A percentile compares a stretch with the other conserved stretches of the same genome.
Conservation (phyloP, 2,113 vertebrate genomes). For the Mixornis gularis region DNA sequence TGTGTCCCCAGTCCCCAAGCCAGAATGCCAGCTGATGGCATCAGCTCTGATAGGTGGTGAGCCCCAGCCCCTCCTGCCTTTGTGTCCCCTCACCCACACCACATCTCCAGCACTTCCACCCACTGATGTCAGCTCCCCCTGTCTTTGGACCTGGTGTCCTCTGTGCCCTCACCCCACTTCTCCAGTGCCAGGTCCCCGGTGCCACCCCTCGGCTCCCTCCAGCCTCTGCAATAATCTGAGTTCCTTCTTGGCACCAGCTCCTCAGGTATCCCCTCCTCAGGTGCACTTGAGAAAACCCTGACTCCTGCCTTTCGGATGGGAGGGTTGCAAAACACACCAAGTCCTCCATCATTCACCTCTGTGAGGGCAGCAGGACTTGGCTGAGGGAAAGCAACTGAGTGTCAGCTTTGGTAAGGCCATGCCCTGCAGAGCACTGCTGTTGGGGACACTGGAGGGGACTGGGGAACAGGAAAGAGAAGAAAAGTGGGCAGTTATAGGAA, state of each 20-base stretch:
- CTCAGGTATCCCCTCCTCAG: not conserved
- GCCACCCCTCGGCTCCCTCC: not conserved
- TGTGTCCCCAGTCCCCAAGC: not conserved
- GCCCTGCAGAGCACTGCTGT: not conserved
- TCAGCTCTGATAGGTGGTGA: not conserved
- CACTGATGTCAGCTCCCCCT: not conserved
- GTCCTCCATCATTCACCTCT: not conserved
- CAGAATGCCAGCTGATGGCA: not conserved
- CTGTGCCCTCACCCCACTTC: not conserved
- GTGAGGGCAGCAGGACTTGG: not conserved
- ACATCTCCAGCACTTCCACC: not conserved
- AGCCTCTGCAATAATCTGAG: not conserved
- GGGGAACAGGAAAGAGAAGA: not conserved
- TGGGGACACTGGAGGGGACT: not conserved
- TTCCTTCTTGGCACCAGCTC: not conserved
- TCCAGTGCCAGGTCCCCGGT: not conserved
- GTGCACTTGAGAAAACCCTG: not conserved
- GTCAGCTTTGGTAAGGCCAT: not conserved
- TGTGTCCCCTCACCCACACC: not conserved
- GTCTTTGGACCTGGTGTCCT: not conserved
- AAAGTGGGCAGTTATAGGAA: slow-evolving; percentile 21
- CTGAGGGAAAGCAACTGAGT: not conserved
- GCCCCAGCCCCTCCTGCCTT: not conserved
- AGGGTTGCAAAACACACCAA: not conserved
- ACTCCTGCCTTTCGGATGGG: not conserved